Percentiles rank a stretch among this genome's conserved stretches.
These are phyloP conservation scores for Propsilocerus akamusi DNA, from an alignment of 1,140 invertebrate genomes.

Conservation along the genomic window DNA sequence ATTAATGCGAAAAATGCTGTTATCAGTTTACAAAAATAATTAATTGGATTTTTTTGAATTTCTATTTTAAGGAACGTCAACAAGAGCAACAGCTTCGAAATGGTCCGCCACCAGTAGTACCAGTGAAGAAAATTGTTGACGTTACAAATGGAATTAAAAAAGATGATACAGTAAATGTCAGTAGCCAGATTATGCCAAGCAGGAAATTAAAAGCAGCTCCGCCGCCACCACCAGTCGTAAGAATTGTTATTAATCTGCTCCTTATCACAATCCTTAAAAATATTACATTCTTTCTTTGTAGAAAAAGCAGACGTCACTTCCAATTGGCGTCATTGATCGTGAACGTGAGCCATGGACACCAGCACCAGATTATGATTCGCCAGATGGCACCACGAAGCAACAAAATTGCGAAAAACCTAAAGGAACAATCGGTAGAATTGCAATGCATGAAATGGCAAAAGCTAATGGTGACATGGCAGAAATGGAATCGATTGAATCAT, in stretches of 20 bases:
- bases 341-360: not conserved
- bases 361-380: constrained; percentile 3
- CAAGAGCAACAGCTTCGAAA: not conserved
- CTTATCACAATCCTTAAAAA: not conserved
- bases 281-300: not conserved
- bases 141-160: not conserved
- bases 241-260: not conserved
- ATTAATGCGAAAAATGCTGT: too few species aligned
- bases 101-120: not conserved
- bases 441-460: constrained; percentile 18
- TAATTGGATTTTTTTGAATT: not conserved
- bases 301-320: not conserved
- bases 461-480: constrained; percentile 34
- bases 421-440: not conserved
- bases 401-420: constrained; percentile 15
- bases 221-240: not conserved
- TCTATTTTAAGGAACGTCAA: not conserved
- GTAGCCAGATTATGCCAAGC: too few species aligned
- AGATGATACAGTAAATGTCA: too few species aligned
- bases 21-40: too few species aligned
- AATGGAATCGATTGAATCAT: constrained; percentile 52
- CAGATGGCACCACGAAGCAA: constrained; percentile 9
- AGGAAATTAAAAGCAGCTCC: not conserved
- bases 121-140: too few species aligned
- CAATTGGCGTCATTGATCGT: not conserved